Percentiles rank a stretch among this genome's conserved stretches.
phyloP scores from a whole-genome alignment of 2,888 invertebrate genomes.

The Dioctria linearis region DNA sequence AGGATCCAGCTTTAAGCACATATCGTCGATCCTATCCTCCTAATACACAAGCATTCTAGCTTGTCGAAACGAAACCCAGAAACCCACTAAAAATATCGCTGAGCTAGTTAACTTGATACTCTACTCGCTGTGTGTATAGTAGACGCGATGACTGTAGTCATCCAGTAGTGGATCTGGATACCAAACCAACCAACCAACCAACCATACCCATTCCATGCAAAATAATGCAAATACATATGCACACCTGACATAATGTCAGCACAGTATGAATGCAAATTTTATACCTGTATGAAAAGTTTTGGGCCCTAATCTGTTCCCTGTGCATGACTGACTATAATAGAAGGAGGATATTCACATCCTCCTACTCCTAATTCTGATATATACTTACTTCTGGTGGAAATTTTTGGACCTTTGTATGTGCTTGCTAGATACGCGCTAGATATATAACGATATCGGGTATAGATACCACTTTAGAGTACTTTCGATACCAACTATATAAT shows the following conservation, averaged over 20 bases:
- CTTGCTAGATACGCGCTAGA: too few species aligned
- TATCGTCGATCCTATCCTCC: neutral
- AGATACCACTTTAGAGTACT: too few species aligned
- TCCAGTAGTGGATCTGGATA: too few species aligned
- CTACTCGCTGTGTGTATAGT: neutral
- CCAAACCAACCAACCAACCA: too few species aligned
- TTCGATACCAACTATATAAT: too few species aligned
- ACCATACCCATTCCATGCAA: neutral
- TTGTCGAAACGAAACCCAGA: slow-evolving; percentile 30
- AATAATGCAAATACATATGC: neutral
- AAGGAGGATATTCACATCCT: too few species aligned
- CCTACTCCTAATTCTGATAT: too few species aligned
- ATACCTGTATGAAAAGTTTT: slow-evolving; percentile 36
- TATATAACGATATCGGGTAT: too few species aligned
- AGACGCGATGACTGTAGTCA: too few species aligned
- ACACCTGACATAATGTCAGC: neutral
- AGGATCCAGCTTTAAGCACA: neutral
- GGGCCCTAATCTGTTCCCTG: slow-evolving; percentile 21
- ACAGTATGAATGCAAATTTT: slow-evolving; percentile 33
- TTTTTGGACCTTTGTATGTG: too few species aligned
- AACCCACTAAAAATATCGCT: slow-evolving; percentile 49
- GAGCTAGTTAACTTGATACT: slow-evolving; percentile 32
- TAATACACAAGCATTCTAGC: neutral
- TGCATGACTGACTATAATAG: neutral
- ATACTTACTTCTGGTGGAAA: too few species aligned